Evolutionary conservation across 2,113 vertebrate genomes (phyloP), one percentile per base, ranked within the genome.

Genomic region (Micromys minutus): DNA sequence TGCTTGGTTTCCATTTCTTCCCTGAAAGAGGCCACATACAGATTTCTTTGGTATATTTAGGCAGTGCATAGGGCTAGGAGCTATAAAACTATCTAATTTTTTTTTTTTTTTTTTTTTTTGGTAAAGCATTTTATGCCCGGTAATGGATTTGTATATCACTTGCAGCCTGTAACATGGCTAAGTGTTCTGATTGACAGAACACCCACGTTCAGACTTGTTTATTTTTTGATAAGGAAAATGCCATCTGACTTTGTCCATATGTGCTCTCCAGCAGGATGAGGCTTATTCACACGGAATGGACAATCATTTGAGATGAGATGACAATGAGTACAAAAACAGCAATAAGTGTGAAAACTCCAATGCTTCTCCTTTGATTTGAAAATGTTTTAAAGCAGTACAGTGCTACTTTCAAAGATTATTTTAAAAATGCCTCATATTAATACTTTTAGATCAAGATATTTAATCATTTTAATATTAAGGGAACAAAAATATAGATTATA

Each of bases 211-310:
- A 98, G 97, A 98, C 98, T 98, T 98, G 98, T 98, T 98, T 98
- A 97, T 98, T 98, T 98, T 98, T 98, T 98, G 98, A 98, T 98
- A 98, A 98, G 98, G 98, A 98, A 98, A 98, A 98, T 98, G 98
- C 98, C 98, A 98, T 97, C 97, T 98, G 98, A 98, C 96, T 98
- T 96, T 91, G 97, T 97, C 98, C 98, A 98, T 98, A 98, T 98
- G 98, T 97, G 98, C 98, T 98, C 67, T 97, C 98, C 97, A 96
- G 97, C 90, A 95, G 96, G 97, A 97, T 95, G 92, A 31, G 0
- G 94, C 96, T 95, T 94, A 96, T 95, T 98, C 98, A 93, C 97
- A 97, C 93, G 95, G 94, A 98, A 97, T 97, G 96, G 97, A 93
- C 97, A 97, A 89, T 98, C 96, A 45, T 92, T 98, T 95, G 79